Evolutionary conservation across 2,888 invertebrate genomes (phyloP), one percentile per base, ranked within the genome.

Genomic region (Pandemis cinnamomeana): DNA sequence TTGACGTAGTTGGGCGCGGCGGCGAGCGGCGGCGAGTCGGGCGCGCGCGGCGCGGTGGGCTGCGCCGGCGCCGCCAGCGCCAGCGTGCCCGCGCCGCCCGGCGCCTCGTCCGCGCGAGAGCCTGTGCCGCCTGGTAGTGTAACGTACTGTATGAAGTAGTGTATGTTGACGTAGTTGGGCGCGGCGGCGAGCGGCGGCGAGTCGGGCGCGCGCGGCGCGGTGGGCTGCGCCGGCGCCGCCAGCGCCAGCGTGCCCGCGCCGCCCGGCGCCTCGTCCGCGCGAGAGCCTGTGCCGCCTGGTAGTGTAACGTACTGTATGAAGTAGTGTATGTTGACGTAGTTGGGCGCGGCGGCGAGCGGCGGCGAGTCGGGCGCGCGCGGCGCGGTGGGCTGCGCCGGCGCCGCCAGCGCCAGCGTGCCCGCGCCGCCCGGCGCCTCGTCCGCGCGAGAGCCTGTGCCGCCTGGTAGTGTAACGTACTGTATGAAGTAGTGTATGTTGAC

Each of bases 401-500:
- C 76, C 41, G 82, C 88, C 75, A 95, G 82, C n/a, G 95, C 94
- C 81, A 96, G 84, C 27, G 96, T 96, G 85, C 96, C 96, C 13
- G 94, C 87, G 66, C 93, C 91, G 78, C 92, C 95, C 51, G 96
- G 96, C 11, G 95, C 94, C 83, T 96, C 96, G 82, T 96, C 96
- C 42, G 95, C 94, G 84, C 96, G n/a, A n/a, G n/a, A n/a, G n/a
- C n/a, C n/a, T n/a, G n/a, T n/a, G n/a, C n/a, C n/a, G n/a, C 27
- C 27, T 36, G 27, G 2, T 36, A 36, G 27, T n/a, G 8, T 8
- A 55, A 55, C 58, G 5, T 61, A 97, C 97, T 97, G 96, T 89
- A 98, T 96, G 83, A 98, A 98, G 89, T 98, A 98, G 91, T 98
- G 98, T 92, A 98, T 98, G 91, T 98, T 98, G 89, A 98, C 98